These are phyloP conservation scores for Congeria kusceri DNA, from an alignment of 2,888 invertebrate genomes.

Conservation along the genomic window DNA sequence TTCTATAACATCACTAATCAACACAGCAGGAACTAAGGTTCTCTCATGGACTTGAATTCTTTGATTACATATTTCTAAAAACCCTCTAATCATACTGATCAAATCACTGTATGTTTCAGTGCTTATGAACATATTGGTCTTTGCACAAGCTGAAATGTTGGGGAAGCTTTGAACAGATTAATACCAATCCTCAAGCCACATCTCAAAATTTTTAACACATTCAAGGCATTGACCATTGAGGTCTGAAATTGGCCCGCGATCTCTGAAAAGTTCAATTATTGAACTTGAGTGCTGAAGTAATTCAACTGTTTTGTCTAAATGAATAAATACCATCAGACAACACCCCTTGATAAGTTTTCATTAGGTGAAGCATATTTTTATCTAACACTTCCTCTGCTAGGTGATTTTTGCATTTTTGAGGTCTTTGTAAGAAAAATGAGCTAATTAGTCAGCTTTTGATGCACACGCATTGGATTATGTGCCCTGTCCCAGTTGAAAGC, in stretches of 20 bases:
- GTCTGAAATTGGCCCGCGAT: conserved; percentile 27
- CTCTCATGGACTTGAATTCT: conserved; percentile 29
- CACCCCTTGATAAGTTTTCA: conserved; percentile 27
- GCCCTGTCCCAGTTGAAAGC: neutral
- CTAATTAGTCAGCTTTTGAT: neutral
- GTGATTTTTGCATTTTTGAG: conserved; percentile 5
- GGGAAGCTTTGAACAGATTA: no score
- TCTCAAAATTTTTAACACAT: conserved; percentile 14
- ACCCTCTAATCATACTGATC: conserved; percentile 42
- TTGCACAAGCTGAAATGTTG: conserved; percentile 27
- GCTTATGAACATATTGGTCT: conserved; percentile 40
- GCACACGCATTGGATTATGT: neutral
- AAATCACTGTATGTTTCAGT: conserved; percentile 44
- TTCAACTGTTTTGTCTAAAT: conserved; percentile 31
- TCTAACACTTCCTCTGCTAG: conserved; percentile 17
- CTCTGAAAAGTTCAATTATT: conserved; percentile 41
- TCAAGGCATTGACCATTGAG: conserved; percentile 31
- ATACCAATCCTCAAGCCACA: conserved; percentile 42
- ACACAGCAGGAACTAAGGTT: conserved; percentile 46
- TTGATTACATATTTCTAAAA: conserved; percentile 31
- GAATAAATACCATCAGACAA: conserved; percentile 25
- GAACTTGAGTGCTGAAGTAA: conserved; percentile 32
- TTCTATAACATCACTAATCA: conserved; percentile 51
- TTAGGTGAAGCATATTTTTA: conserved; percentile 18
- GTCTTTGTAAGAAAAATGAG: neutral